Conservation (phyloP, 2,113 vertebrate species). For the Gallinago jamesoni region DNA sequence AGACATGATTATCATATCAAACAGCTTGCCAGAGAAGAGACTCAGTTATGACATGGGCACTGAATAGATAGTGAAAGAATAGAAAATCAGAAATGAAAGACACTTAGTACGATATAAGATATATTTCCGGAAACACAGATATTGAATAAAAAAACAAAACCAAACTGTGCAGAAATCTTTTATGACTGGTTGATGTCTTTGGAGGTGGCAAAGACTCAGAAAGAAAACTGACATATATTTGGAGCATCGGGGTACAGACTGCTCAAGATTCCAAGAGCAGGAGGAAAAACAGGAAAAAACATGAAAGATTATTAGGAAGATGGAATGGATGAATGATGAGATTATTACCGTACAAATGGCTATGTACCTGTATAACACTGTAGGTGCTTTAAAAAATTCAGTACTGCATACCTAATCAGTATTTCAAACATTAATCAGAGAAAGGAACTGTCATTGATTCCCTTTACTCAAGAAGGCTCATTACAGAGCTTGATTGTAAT, state of each 20-base stretch:
- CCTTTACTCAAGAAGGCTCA: neutral
- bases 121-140: neutral
- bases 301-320: neutral
- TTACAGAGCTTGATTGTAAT: constrained; percentile 45
- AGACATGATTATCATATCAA: neutral
- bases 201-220: neutral
- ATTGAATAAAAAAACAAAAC: neutral
- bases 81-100: neutral
- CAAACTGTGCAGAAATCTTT: neutral
- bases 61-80: neutral
- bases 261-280: neutral
- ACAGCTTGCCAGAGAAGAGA: neutral
- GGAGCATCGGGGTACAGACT: neutral
- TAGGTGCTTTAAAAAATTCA: neutral
- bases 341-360: constrained; percentile 12
- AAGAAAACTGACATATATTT: neutral
- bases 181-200: neutral
- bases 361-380: neutral
- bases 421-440: constrained; percentile 36
- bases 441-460: constrained; percentile 15
- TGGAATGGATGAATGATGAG: neutral
- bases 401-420: neutral
- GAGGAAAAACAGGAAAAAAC: neutral
- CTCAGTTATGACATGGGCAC: neutral
- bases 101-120: neutral